Base-by-base conservation (phyloP, 2,113 vertebrate genomes). In the Channa argus region DNA sequence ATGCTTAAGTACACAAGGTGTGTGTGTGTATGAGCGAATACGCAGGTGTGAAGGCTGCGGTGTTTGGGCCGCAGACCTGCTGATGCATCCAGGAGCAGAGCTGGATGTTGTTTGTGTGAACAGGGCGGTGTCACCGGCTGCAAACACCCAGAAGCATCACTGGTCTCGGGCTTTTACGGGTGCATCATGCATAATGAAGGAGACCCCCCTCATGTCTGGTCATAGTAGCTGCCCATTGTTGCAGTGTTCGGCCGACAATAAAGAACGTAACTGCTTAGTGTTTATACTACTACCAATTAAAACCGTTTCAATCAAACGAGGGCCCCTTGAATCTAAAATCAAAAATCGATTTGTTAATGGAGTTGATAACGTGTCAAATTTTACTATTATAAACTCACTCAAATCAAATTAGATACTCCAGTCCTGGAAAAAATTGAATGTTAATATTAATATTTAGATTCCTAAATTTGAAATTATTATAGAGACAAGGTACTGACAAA, bases 61-160 rank as follows among this genome's bases (percentile, higher is more conserved):
- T 44, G 69, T 76, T 69, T 70, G 85, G 81, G 86, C 86, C 84
- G 86, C 88, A 83, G 86, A 83, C 63, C 74, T 13, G 64, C 74
- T 71, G 62, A 50, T 15, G 63, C 67, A 66, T 74, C 39, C 74
- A 59, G 37, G 36, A 72, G 33, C 41, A 2, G 58, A 39, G 41
- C 46, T 46, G 71, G 41, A 36, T 56, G 49, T 5, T 38, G 76
- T 44, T 5, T 10, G 47, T 60, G 53, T 3, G 53, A 46, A n/a
- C 76, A 53, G 85, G 88, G 85, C 34, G 83, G 90, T 74, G 83
- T 69, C 84, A 55, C 67, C 53, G 15, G 37, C 58, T 24, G 9
- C 71, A 54, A 38, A 56, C 59, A 24, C 75, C 34, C 39, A 2
- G 13, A 33, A 55, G 36, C 63, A 59, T 72, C 72, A 9, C 34